Evolutionary conservation across 2,888 invertebrate species (phyloP).

Genomic region (Deladenus siricidicola): DNA sequence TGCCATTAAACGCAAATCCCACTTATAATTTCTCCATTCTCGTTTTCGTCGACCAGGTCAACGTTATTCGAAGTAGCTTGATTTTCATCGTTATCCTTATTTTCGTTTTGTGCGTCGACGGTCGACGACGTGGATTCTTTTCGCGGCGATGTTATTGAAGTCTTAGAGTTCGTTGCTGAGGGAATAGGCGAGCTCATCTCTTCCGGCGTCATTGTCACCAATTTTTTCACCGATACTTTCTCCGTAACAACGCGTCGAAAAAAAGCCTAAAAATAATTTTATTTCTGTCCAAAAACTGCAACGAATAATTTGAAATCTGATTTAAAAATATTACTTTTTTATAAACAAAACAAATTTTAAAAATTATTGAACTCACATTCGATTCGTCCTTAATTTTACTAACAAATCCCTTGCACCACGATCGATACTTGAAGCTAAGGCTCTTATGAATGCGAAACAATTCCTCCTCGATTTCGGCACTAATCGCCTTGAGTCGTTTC

Average conservation of each 20-base stretch:
- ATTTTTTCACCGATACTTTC: constrained; percentile 5
- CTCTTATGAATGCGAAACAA: constrained; percentile 1
- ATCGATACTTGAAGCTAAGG: neutral
- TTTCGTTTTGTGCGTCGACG: too few relatives aligned
- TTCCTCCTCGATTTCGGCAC: constrained; percentile 8
- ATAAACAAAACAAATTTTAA: neutral
- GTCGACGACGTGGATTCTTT: too few relatives aligned
- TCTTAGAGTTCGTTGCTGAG: too few relatives aligned
- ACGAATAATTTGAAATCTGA: neutral
- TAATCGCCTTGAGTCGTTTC: constrained; percentile 1
- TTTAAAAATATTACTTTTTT: neutral
- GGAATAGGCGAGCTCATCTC: too few relatives aligned
- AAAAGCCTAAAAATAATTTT: constrained; percentile 1
- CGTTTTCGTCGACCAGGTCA: too few relatives aligned
- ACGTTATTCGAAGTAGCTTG: too few relatives aligned
- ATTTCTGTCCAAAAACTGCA: neutral
- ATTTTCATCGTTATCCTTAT: too few relatives aligned
- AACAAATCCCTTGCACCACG: constrained; percentile 5
- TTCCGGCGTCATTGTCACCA: constrained; percentile 10
- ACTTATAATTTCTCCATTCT: too few relatives aligned
- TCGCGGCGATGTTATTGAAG: too few relatives aligned
- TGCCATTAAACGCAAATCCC: too few relatives aligned
- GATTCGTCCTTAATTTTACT: constrained; percentile 4
- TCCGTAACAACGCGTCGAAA: constrained; percentile 1
- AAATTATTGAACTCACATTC: constrained; percentile 5